These are phyloP conservation scores for Flabesymbios commensalis DNA, from an alignment of 2,888 invertebrate species.

Conservation along the genomic window DNA sequence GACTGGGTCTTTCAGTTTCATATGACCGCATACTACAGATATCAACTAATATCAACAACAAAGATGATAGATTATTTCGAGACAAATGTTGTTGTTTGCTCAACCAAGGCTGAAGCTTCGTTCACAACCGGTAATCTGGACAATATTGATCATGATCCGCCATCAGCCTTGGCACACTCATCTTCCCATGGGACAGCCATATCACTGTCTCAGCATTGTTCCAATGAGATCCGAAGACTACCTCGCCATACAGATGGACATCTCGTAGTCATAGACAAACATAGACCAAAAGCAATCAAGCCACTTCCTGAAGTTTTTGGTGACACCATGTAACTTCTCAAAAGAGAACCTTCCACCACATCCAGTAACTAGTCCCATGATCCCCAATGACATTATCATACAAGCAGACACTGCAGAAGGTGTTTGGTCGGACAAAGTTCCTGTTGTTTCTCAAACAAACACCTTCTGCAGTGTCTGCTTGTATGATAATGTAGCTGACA, in stretches of 20 bases:
- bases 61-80: no score
- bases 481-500: neutral
- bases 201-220: neutral
- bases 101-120: neutral
- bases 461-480: no score
- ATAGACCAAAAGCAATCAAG: neutral
- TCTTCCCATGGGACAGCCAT: neutral
- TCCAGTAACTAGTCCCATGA: neutral
- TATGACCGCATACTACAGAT: neutral
- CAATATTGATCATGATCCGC: constrained; percentile 1
- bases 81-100: no score
- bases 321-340: neutral
- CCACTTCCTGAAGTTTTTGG: neutral
- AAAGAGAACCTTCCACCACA: neutral
- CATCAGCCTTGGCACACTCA: neutral
- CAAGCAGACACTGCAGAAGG: neutral
- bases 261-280: neutral
- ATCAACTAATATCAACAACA: neutral
- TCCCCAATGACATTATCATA: neutral
- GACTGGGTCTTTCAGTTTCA: neutral
- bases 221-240: neutral
- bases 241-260: neutral
- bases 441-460: neutral
- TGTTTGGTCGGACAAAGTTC: neutral
- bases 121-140: neutral